Evolutionary conservation across 2,797 vertebrate genomes (phyloP).

Genomic region (Prunella strophiata): DNA sequence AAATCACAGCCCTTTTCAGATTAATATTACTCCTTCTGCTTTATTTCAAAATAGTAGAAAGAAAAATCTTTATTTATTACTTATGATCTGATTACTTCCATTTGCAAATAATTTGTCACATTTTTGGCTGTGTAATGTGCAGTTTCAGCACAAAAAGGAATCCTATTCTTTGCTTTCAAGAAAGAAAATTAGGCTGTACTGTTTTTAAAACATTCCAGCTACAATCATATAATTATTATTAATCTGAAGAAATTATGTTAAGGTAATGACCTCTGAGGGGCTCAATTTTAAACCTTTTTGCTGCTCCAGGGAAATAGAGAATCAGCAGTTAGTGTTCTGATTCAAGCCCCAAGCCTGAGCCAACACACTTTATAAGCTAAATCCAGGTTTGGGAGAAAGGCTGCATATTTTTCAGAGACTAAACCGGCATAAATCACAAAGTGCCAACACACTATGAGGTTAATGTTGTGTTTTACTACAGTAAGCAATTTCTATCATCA

Average conservation of each 20-base stretch:
- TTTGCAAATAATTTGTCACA: background rate
- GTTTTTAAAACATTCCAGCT: conserved; percentile 25
- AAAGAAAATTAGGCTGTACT: background rate
- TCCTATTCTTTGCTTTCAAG: background rate
- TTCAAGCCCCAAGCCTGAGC: background rate
- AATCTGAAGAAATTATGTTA: conserved; percentile 8
- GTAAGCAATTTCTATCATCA: conserved; percentile 65
- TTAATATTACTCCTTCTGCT: background rate
- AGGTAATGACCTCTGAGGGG: background rate
- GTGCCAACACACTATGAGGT: conserved; percentile 53
- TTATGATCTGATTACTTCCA: background rate
- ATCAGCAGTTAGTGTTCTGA: background rate
- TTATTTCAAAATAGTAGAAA: background rate
- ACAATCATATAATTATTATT: conserved; percentile 43
- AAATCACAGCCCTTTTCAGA: background rate
- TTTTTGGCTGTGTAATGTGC: background rate
- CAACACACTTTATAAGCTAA: conserved; percentile 60
- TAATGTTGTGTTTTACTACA: conserved; percentile 69
- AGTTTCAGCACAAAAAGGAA: conserved; percentile 15
- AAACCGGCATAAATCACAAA: conserved; percentile 58
- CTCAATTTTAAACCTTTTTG: background rate
- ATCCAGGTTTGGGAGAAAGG: conserved; percentile 42
- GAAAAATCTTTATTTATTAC: conserved; percentile 17
- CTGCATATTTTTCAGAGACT: conserved; percentile 48
- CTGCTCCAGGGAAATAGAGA: background rate